Conservation (phyloP, 2,797 vertebrate genomes). For the Lagocephalus sceleratus region DNA sequence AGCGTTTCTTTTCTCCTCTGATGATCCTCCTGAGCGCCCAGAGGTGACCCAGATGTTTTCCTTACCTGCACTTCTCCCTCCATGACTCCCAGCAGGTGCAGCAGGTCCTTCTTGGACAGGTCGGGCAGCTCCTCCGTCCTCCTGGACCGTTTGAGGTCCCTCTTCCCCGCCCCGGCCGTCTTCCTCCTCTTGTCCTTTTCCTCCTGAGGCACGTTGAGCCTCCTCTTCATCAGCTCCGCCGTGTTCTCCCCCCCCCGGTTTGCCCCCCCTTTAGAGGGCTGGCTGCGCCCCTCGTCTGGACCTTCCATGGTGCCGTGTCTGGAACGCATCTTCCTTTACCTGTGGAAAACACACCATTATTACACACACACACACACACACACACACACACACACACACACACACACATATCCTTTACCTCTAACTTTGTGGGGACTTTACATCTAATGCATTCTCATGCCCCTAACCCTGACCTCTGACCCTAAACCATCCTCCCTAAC, state of each 20-base stretch:
- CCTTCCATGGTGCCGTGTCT: slow-evolving; percentile 82
- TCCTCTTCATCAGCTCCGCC: slow-evolving; percentile 79
- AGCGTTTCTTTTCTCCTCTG: too few species aligned
- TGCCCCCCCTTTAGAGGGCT: slow-evolving; percentile 66
- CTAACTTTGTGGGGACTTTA: too few species aligned
- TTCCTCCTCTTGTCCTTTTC: slow-evolving; percentile 70
- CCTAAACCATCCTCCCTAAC: too few species aligned
- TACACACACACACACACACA: too few species aligned
- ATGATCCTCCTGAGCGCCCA: too few species aligned
- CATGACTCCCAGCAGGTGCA: slow-evolving; percentile 92
- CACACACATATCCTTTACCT: too few species aligned
- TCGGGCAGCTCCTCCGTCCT: slow-evolving; percentile 72
- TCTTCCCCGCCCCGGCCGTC: slow-evolving; percentile 68
- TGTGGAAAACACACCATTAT: background rate
- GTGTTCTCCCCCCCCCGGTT: slow-evolving; percentile 77
- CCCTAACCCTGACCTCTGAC: too few species aligned
- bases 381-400: too few species aligned
- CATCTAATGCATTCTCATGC: too few species aligned
- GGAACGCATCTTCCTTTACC: slow-evolving; percentile 86
- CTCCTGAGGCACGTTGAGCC: slow-evolving; percentile 70
- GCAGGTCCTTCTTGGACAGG: slow-evolving; percentile 84
- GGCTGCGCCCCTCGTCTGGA: slow-evolving; percentile 76
- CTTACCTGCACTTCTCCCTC: slow-evolving; percentile 94
- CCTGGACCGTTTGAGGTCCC: slow-evolving; percentile 67
- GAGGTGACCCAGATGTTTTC: too few species aligned